Evolutionary conservation across 2,888 invertebrate species (phyloP).

Genomic region (Sinelater perroti): DNA sequence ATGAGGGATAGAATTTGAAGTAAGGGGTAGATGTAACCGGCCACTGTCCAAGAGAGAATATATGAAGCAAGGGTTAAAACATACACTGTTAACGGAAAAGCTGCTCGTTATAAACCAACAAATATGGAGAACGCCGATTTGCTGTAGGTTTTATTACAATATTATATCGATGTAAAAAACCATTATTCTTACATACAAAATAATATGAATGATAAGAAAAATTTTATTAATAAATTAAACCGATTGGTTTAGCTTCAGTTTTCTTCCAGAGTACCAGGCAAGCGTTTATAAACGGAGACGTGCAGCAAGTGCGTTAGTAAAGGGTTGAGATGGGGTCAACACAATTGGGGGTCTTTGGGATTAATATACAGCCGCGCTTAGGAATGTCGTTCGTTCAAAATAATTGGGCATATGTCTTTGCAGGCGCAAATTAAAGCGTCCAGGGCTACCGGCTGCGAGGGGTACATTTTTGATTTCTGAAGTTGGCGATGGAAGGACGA

Average conservation of each 20-base stretch:
- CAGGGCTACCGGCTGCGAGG: slow-evolving; percentile 25
- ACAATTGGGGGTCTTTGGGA: slow-evolving; percentile 53
- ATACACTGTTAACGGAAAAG: slow-evolving; percentile 54
- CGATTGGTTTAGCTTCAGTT: too few species aligned
- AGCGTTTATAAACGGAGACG: too few species aligned
- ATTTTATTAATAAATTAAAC: too few species aligned
- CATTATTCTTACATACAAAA: too few species aligned
- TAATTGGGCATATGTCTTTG: slow-evolving; percentile 55
- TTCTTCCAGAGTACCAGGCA: too few species aligned
- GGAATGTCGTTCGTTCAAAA: slow-evolving; percentile 56
- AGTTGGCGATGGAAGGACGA: neutral
- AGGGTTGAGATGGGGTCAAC: slow-evolving; percentile 48
- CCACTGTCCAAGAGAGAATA: slow-evolving; percentile 61
- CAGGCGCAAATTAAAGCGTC: slow-evolving; percentile 34
- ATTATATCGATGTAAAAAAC: too few species aligned
- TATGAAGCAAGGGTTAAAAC: slow-evolving; percentile 60
- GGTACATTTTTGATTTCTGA: slow-evolving; percentile 4
- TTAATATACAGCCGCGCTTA: slow-evolving; percentile 53
- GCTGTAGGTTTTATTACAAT: too few species aligned
- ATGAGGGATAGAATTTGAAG: slow-evolving; percentile 37
- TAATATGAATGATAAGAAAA: too few species aligned
- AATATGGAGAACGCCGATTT: slow-evolving; percentile 21
- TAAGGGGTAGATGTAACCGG: slow-evolving; percentile 57
- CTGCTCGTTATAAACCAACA: slow-evolving; percentile 49
- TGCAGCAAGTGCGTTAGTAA: slow-evolving; percentile 31